These are phyloP conservation scores for Podarcis siculus DNA, from an alignment of 2,797 vertebrate species.

Conservation along the genomic window DNA sequence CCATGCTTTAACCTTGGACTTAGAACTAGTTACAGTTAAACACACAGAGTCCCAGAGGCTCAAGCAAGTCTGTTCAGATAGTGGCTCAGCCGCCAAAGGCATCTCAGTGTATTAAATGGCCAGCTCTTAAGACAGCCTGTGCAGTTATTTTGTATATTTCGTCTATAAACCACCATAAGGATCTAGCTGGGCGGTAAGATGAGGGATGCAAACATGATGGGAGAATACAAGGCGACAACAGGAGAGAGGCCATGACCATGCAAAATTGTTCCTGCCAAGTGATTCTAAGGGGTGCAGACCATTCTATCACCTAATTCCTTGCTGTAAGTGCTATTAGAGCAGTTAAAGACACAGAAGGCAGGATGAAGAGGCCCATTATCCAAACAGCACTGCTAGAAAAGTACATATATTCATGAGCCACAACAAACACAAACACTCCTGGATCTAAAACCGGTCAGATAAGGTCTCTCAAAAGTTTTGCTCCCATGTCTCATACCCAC, in stretches of 20 bases:
- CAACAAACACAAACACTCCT: neutral
- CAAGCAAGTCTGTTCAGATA: neutral
- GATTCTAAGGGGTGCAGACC: neutral
- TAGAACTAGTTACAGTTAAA: neutral
- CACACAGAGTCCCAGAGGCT: neutral
- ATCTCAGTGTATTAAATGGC: neutral
- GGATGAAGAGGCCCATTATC: neutral
- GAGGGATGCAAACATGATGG: neutral
- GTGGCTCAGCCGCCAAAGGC: neutral
- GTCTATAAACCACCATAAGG: neutral
- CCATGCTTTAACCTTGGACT: neutral
- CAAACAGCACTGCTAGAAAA: neutral
- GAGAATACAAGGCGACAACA: neutral
- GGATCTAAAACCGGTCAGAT: neutral
- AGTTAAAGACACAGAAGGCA: neutral
- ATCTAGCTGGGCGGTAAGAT: neutral
- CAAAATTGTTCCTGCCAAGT: neutral
- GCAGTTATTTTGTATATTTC: neutral
- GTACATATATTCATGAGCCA: no score
- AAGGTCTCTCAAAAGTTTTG: neutral
- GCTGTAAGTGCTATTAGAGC: no score
- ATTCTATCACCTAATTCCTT: neutral
- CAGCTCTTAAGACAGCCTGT: neutral
- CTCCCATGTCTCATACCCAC: neutral
- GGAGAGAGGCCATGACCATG: neutral